These are phyloP conservation scores for Numenius arquata DNA, from an alignment of 2,113 vertebrate species.

Conservation along the genomic window DNA sequence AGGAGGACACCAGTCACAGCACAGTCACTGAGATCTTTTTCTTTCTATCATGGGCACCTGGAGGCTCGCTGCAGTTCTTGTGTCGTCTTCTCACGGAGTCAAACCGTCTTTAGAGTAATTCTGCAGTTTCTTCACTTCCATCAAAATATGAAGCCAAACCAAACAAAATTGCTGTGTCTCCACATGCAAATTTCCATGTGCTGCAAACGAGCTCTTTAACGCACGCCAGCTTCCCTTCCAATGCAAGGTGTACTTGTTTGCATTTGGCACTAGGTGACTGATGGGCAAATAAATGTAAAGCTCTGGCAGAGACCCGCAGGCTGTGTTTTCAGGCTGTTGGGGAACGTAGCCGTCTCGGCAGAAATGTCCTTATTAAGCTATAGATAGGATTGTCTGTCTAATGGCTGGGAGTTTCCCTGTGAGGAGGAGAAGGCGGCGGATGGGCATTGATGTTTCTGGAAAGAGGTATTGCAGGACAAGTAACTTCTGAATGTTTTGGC, in stretches of 20 bases:
- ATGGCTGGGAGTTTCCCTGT: background rate
- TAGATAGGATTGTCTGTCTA: background rate
- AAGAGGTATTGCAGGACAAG: background rate
- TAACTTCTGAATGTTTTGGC: background rate
- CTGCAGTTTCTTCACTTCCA: background rate
- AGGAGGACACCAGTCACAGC: background rate
- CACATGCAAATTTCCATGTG: background rate
- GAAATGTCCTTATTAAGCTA: background rate
- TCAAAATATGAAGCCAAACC: background rate
- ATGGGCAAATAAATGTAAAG: background rate
- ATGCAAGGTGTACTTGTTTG: background rate
- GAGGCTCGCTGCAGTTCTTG: background rate
- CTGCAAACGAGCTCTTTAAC: background rate
- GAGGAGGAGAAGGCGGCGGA: background rate
- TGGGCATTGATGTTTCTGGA: background rate
- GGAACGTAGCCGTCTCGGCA: background rate
- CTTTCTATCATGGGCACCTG: background rate
- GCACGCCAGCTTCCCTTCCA: rapidly evolving
- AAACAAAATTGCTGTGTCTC: background rate
- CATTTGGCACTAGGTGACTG: background rate
- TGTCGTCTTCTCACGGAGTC: background rate
- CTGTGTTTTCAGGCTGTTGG: background rate
- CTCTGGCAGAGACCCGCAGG: rapidly evolving
- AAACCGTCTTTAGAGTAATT: background rate
- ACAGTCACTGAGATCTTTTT: background rate